Evolutionary conservation across 2,113 vertebrate species (phyloP).

Genomic region (Amphiprion percula): DNA sequence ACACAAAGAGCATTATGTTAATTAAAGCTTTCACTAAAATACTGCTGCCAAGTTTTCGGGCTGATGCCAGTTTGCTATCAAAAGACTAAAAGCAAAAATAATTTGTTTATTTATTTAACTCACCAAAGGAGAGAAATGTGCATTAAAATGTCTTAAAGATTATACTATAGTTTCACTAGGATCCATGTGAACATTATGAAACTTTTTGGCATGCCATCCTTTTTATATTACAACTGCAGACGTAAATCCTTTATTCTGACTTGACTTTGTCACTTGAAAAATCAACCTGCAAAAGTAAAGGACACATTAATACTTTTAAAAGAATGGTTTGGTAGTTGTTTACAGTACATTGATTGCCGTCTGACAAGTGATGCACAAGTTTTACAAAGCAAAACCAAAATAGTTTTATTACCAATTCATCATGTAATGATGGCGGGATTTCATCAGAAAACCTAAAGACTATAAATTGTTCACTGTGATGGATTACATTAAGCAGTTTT

Average conservation of each 20-base stretch:
- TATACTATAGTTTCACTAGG: background rate
- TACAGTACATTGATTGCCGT: background rate
- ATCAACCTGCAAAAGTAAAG: too few species aligned
- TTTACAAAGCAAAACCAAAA: constrained; percentile 7
- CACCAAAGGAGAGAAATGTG: constrained; percentile 16
- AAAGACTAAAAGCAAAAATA: constrained; percentile 32
- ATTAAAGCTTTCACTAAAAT: constrained; percentile 46
- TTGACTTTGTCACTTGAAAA: too few species aligned
- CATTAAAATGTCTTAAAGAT: background rate
- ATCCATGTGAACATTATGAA: background rate
- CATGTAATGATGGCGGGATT: background rate
- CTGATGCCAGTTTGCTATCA: constrained; percentile 41
- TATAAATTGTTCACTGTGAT: constrained; percentile 3
- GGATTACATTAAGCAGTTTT: background rate
- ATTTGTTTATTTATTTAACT: constrained; percentile 23
- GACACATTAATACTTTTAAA: too few species aligned
- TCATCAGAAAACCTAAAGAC: background rate
- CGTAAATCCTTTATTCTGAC: too few species aligned
- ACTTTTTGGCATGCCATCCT: too few species aligned
- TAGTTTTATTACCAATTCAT: background rate
- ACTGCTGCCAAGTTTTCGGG: constrained; percentile 30
- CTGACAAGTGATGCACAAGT: background rate
- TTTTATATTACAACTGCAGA: too few species aligned
- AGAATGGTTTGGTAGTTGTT: background rate
- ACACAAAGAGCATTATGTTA: constrained; percentile 44